phyloP scores from a whole-genome alignment of 1,140 invertebrate genomes.

The Drosophila sulfurigaster region DNA sequence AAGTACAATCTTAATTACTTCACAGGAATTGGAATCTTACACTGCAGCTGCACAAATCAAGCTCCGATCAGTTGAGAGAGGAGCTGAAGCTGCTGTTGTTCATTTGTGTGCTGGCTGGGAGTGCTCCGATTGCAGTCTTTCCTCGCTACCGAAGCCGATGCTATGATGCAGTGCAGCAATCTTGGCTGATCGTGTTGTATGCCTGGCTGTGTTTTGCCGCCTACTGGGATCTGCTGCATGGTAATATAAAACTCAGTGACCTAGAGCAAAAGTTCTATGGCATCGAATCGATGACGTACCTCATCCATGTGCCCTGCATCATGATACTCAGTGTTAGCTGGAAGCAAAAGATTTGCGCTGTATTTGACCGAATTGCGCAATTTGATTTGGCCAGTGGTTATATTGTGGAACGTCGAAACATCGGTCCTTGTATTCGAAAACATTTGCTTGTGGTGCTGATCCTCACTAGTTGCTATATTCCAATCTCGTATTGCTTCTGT shows the following conservation, averaged over 20 bases:
- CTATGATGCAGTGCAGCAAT: slow-evolving; percentile 37
- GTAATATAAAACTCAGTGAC: slow-evolving; percentile 6
- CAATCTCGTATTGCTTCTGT: slow-evolving; percentile 11
- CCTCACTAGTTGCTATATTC: slow-evolving; percentile 21
- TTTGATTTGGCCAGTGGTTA: slow-evolving; percentile 53
- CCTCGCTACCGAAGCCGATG: slow-evolving; percentile 3
- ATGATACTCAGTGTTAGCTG: slow-evolving; percentile 45
- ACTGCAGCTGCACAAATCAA: slow-evolving; percentile 21
- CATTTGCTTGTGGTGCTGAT: slow-evolving; percentile 44
- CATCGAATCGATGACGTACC: slow-evolving; percentile 46
- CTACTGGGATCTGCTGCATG: slow-evolving; percentile 44
- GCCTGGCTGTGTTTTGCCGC: slow-evolving; percentile 34
- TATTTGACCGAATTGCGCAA: slow-evolving; percentile 31
- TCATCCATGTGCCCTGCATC: slow-evolving; percentile 49
- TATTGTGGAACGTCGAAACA: neutral
- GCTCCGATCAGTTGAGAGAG: slow-evolving; percentile 15
- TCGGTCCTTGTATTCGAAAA: slow-evolving; percentile 12
- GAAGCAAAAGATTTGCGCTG: slow-evolving; percentile 22
- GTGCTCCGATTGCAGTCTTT: slow-evolving; percentile 45
- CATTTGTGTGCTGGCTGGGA: slow-evolving; percentile 48
- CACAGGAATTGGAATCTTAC: slow-evolving; percentile 27
- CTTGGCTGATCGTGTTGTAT: slow-evolving; percentile 47
- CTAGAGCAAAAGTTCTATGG: slow-evolving; percentile 56
- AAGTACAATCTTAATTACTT: neutral
- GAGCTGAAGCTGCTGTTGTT: slow-evolving; percentile 40